phyloP scores from a whole-genome alignment of 1,140 invertebrate genomes.

The Cepaea nemoralis region DNA sequence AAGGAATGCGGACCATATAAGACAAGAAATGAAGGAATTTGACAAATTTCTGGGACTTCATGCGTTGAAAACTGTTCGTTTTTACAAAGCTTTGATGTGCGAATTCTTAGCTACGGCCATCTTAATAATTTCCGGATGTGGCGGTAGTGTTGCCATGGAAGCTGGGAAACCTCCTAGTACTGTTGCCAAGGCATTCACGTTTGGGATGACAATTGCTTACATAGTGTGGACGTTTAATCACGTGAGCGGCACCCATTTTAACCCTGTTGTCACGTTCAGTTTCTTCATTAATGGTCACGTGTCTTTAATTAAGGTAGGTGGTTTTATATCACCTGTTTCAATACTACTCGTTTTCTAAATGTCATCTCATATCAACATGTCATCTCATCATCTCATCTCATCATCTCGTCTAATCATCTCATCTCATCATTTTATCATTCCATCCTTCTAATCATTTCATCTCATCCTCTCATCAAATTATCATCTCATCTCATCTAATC shows the following conservation, averaged over 20 bases:
- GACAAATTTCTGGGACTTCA: slow-evolving; percentile 19
- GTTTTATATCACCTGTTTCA: too few species aligned
- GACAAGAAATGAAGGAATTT: too few species aligned
- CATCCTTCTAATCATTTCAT: too few species aligned
- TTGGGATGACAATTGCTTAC: slow-evolving; percentile 67
- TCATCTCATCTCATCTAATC: too few species aligned
- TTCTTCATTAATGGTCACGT: slow-evolving; percentile 74
- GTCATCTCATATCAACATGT: too few species aligned
- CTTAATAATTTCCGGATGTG: slow-evolving; percentile 87
- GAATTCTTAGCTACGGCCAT: slow-evolving; percentile 89
- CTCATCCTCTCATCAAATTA: too few species aligned
- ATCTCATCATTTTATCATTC: too few species aligned
- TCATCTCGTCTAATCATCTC: too few species aligned
- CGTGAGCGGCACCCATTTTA: slow-evolving; percentile 89
- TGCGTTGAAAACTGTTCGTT: background rate
- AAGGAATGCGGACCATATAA: too few species aligned
- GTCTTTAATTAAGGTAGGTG: slow-evolving; percentile 5
- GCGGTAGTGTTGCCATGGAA: slow-evolving; percentile 76
- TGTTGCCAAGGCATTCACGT: slow-evolving; percentile 60
- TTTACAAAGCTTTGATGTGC: slow-evolving; percentile 71
- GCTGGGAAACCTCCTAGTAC: slow-evolving; percentile 46
- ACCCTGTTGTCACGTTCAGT: slow-evolving; percentile 87
- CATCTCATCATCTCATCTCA: too few species aligned
- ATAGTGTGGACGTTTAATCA: slow-evolving; percentile 79
- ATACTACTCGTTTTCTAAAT: too few species aligned